Percentiles rank a stretch among this genome's conserved stretches.
Evolutionary conservation across 2,888 invertebrate species (phyloP).

Genomic region (Chrysolina americana): DNA sequence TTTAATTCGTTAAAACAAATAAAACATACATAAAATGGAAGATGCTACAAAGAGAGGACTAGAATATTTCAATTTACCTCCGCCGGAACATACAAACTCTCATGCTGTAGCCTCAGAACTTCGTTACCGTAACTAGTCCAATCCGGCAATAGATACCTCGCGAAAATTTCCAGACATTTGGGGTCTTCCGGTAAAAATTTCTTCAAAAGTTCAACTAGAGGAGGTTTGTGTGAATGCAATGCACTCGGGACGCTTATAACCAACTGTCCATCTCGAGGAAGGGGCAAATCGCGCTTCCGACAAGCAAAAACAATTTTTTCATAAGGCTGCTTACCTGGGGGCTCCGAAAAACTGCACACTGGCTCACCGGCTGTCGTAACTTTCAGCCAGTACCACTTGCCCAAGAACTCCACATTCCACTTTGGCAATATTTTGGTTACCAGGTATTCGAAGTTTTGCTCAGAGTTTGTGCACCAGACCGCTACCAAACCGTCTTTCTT

Average conservation of each 20-base stretch:
- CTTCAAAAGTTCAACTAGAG: slow-evolving; percentile 80
- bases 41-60: neutral
- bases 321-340: slow-evolving; percentile 87
- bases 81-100: slow-evolving; percentile 68
- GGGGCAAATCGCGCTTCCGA: slow-evolving; percentile 51
- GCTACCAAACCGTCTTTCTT: slow-evolving; percentile 79
- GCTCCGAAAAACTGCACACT: slow-evolving; percentile 73
- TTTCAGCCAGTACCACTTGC: slow-evolving; percentile 93
- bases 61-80: neutral
- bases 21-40: neutral
- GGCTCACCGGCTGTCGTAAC: slow-evolving; percentile 67
- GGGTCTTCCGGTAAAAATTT: slow-evolving; percentile 74
- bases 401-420: slow-evolving; percentile 82
- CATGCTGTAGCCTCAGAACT: slow-evolving; percentile 86
- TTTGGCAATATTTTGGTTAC: slow-evolving; percentile 81
- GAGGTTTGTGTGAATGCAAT: slow-evolving; percentile 96
- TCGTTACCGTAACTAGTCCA: slow-evolving; percentile 92
- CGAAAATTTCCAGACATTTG: slow-evolving; percentile 89
- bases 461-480: slow-evolving; percentile 94
- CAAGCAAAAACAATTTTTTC: slow-evolving; percentile 83
- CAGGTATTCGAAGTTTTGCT: slow-evolving; percentile 78
- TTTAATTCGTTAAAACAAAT: no score
- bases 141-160: slow-evolving; percentile 87
- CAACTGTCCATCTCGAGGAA: slow-evolving; percentile 72
- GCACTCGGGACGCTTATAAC: slow-evolving; percentile 91